Evolutionary conservation across 2,888 invertebrate genomes (phyloP), one percentile per base, ranked within the genome.

Genomic region (Colletes collaris): DNA sequence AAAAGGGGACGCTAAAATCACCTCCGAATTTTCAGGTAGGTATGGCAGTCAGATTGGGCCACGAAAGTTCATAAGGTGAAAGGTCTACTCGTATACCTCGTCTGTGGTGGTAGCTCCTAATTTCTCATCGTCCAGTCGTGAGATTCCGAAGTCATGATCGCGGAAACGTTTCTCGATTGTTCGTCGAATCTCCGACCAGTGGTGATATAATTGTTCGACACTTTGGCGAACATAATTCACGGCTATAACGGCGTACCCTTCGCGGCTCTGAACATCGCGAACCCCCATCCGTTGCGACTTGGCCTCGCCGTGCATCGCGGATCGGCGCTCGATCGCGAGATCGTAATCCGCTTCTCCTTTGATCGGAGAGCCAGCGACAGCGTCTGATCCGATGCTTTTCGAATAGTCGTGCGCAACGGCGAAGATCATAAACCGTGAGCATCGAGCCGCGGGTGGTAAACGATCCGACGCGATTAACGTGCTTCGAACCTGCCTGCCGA

Each of bases 401-500:
- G 40, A 60, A 59, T 44, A 56, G 56, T 35, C 56, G 64, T 16
- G 52, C 59, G 63, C 58, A 60, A 27, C 62, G 53, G n/a, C 58
- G 58, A 81, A 73, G 81, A 74, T 76, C 76, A 74, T 80, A 77
- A 85, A 75, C 82, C 68, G 72, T 56, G 76, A 66, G 68, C 64
- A 65, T 73, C 60, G 72, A 83, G 76, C 73, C 83, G 64, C 63
- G 74, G 81, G 62, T 76, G 69, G 68, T 75, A 83, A 84, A 81
- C 78, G 58, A 59, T 62, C 58, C 68, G 64, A 56, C 46, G 72
- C 88, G 88, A 90, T 91, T 90, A 90, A 87, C 85, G 87, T 84
- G 86, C 80, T 84, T 27, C 87, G 88, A 64, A 86, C 89, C 89
- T 88, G 89, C 89, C 86, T 84, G 86, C 4, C 83, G 86, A 87